Evolutionary conservation across 2,797 vertebrate genomes (phyloP), one percentile per base, ranked within the genome.

Genomic region (Hydrocynus forskahlii): DNA sequence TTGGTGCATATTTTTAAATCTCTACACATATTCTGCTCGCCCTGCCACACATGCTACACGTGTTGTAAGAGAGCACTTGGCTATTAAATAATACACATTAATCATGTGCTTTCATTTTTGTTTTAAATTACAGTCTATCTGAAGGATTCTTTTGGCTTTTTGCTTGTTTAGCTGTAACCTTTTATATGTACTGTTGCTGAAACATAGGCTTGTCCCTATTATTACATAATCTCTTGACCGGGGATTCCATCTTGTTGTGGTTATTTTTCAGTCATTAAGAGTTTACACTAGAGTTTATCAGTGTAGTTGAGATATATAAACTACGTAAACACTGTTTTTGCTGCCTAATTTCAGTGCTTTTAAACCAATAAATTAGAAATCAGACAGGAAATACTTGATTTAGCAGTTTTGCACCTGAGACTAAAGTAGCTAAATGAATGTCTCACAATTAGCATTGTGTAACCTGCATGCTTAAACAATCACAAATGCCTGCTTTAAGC

Each of bases 91-190:
- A 57, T 73, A 13, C 29, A 48, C 17, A 54, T 10, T 25, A 62
- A 76, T 60, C 43, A 9, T 55, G 13, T 63, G 35, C 12, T 76
- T 81, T 76, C 70, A 43, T 23, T 66, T 77, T 77, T 6, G 59
- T 14, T 4, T 57, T 54, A n/a, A 43, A 64, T 23, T 59, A 40
- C 3, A 16, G 54, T 69, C 29, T 13, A 0, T 48, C 17, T 25
- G 12, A 7, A 0, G 5, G 17, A 0, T 57, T 48, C 23, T 14
- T 21, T 5, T 21, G 57, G 1, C 57, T 21, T 23, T 21, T 17
- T 60, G 16, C 17, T 23, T 69, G 38, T 75, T 54, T 50, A 50
- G 48, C 48, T 50, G 48, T 13, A 10, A 13, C 29, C 29, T 43
- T 43, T 43, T 7, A 43, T 43, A 43, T 43, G 9, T 43, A 43